phyloP scores from a whole-genome alignment of 2,888 invertebrate genomes.

The Chelonus formosanus region DNA sequence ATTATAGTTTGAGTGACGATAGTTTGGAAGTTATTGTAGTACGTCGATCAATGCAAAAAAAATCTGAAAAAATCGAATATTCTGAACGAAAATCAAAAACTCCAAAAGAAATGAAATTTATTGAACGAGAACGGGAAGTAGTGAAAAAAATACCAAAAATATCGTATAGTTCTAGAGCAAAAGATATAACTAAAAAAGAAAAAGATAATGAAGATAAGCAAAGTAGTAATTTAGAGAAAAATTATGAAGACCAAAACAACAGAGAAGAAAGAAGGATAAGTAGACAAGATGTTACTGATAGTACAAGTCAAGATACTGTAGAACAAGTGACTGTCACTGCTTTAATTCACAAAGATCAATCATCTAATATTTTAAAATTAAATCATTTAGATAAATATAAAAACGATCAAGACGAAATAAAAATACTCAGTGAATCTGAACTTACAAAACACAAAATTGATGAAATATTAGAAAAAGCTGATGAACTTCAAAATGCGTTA shows the following conservation, averaged over 20 bases:
- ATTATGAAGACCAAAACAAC: constrained; percentile 56
- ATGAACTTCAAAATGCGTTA: constrained; percentile 47
- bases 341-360: constrained; percentile 58
- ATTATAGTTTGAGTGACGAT: constrained; percentile 56
- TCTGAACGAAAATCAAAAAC: constrained; percentile 52
- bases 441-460: constrained; percentile 45
- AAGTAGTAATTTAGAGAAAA: constrained; percentile 39
- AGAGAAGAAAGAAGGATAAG: constrained; percentile 38
- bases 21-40: constrained; percentile 61
- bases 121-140: constrained; percentile 28
- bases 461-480: constrained; percentile 52
- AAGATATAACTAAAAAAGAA: constrained; percentile 54
- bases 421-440: constrained; percentile 31
- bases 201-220: constrained; percentile 33
- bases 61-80: constrained; percentile 52
- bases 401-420: constrained; percentile 31
- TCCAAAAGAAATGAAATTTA: constrained; percentile 47
- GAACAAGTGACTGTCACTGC: constrained; percentile 58
- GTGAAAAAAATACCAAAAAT: constrained; percentile 43
- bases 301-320: constrained; percentile 59
- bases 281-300: constrained; percentile 52
- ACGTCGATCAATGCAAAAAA: constrained; percentile 54
- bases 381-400: constrained; percentile 20
- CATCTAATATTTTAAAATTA: constrained; percentile 50
- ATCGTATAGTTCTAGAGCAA: constrained; percentile 37